A percentile compares a stretch with the other conserved stretches of the same genome.
Evolutionary conservation across 1,140 invertebrate species (phyloP).

Genomic region (Panagrolaimus sp.): DNA sequence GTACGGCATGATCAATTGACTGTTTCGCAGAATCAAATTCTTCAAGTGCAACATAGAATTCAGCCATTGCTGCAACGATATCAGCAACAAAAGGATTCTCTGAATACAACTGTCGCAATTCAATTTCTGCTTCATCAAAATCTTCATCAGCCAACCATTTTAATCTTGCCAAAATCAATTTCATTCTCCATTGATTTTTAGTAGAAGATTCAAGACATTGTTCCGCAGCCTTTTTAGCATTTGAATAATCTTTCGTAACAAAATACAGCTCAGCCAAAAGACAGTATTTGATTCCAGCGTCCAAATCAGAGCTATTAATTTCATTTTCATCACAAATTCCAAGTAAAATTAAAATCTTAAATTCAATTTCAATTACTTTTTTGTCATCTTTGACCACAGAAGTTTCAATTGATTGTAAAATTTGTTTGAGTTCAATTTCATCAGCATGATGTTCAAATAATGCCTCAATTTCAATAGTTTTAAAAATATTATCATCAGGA

Average conservation of each 20-base stretch:
- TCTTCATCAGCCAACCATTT: background rate
- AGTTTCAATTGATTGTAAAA: background rate
- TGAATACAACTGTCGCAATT: background rate
- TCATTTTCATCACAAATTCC: background rate
- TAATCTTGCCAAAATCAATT: slow-evolving; percentile 3
- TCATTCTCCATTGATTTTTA: background rate
- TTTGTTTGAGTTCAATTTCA: background rate
- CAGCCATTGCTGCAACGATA: background rate
- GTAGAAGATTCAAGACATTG: background rate
- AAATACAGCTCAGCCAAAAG: background rate
- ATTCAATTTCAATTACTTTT: background rate
- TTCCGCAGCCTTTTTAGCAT: background rate
- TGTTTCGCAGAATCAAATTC: slow-evolving; percentile 2
- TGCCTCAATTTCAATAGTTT: background rate
- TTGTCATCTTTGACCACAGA: background rate
- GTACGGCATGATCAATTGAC: background rate
- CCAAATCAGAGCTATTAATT: background rate
- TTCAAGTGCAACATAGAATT: background rate
- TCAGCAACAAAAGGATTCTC: slow-evolving; percentile 3
- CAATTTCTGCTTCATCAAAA: background rate
- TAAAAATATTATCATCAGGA: background rate
- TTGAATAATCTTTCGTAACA: background rate
- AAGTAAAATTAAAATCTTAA: background rate
- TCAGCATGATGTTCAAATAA: background rate
- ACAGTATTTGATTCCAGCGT: background rate